Evolutionary conservation across 2,113 vertebrate genomes (phyloP).

Genomic region (Brachirus orientalis): DNA sequence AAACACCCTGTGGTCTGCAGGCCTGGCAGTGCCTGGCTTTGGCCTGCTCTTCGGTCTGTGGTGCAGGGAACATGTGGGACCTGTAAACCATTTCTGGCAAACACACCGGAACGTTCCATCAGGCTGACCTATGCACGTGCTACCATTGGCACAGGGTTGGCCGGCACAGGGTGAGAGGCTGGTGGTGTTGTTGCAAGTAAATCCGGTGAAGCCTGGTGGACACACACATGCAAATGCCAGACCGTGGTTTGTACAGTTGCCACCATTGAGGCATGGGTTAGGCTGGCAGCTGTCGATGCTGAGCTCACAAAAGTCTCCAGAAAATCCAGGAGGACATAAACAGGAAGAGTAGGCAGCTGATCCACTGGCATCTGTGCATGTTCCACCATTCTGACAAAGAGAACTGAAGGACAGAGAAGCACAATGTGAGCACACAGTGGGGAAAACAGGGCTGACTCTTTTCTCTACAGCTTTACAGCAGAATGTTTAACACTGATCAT

Average conservation of each 20-base stretch:
- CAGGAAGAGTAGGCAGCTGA: slow-evolving; percentile 84
- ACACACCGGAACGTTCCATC: slow-evolving; percentile 85
- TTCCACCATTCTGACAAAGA: slow-evolving; percentile 93
- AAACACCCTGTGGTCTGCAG: slow-evolving; percentile 62
- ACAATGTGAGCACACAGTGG: slow-evolving; percentile 22
- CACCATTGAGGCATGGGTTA: slow-evolving; percentile 89
- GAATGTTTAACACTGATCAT: background rate
- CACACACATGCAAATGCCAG: slow-evolving; percentile 87
- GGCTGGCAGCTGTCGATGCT: slow-evolving; percentile 84
- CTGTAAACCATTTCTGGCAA: slow-evolving; percentile 85
- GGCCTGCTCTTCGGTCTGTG: slow-evolving; percentile 54
- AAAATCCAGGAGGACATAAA: slow-evolving; percentile 87
- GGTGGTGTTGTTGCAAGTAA: slow-evolving; percentile 83
- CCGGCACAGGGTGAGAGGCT: slow-evolving; percentile 75
- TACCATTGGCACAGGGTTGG: slow-evolving; percentile 86
- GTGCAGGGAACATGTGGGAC: slow-evolving; percentile 81
- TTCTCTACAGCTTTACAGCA: slow-evolving; percentile 4
- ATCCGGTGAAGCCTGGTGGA: slow-evolving; percentile 83
- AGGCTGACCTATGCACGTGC: slow-evolving; percentile 80
- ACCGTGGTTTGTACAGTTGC: slow-evolving; percentile 85
- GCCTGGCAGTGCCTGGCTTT: slow-evolving; percentile 54
- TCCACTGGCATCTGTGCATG: slow-evolving; percentile 83
- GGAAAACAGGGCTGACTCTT: background rate
- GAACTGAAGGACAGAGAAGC: slow-evolving; percentile 80
- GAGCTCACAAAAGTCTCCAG: slow-evolving; percentile 90